Evolutionary conservation across 2,888 invertebrate species (phyloP), one percentile per base, ranked within the genome.

Genomic region (Phragmatobia fuliginosa): DNA sequence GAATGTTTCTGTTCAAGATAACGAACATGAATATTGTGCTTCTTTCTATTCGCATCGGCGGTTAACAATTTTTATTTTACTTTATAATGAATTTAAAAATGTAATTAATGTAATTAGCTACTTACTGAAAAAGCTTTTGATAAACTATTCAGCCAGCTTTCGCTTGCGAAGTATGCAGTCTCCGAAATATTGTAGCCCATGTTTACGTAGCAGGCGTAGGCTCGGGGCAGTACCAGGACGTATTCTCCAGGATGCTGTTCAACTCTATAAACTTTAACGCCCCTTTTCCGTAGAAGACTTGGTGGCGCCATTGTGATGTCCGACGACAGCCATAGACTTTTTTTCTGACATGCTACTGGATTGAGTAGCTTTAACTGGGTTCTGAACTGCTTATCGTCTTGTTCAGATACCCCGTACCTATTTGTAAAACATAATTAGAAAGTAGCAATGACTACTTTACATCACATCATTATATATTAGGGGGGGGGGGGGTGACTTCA

Each of bases 241-340:
- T 97, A 99, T 88, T 99, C 98, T 0, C 98, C 98, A 0, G 98
- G 97, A 71, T 97, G 96, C 90, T 99, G 99, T 6, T 97, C 97
- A 4, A 97, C 96, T 18, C 97, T 96, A 67, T 97, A 97, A 36
- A 99, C 90, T 0, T 97, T 96, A 1, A 99, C 98, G 1, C 97
- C 97, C 66, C 97, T 96, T 78, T 97, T 96, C 0, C 96, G 96
- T 41, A 99, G 95, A 81, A 97, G 92, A 67, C 96, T 96, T 0
- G 99, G 99, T 6, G 99, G 98, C 11, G 99, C 97, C 99, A 99
- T 99, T 0, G 97, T 97, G 10, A 98, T 98, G 88, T 99, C 99
- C 0, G 98, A 98, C 0, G 98, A 97, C 69, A 99, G 94, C 99
- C 99, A 99, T 38, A 98, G 96, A 0, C 96, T 96, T 87, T 98